phyloP scores from a whole-genome alignment of 2,797 vertebrate genomes.

The Buphagus erythrorhynchus region DNA sequence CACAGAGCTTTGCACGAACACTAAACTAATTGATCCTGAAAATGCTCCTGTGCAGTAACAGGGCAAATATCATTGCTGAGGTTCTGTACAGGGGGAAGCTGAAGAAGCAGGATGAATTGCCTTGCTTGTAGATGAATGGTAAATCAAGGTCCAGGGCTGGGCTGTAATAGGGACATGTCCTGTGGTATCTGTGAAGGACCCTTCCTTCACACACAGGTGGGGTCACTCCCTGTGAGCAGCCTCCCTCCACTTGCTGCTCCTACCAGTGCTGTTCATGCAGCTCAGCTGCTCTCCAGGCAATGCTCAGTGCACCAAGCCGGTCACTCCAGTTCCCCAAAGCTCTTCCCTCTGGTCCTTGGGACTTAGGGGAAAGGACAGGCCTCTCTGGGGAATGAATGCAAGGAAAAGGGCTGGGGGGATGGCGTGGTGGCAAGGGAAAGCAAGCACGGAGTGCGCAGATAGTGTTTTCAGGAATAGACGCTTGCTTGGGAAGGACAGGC shows the following conservation, averaged over 20 bases:
- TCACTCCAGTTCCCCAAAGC: background rate
- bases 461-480: background rate
- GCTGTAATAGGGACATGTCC: background rate
- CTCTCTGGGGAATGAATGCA: background rate
- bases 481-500: background rate
- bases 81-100: background rate
- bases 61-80: background rate
- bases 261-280: background rate
- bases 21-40: constrained; percentile 47
- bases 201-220: fast-evolving
- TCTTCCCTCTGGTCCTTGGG: background rate
- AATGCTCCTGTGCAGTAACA: background rate
- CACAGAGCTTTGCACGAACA: constrained; percentile 2
- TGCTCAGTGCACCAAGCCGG: background rate
- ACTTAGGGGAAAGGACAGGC: background rate
- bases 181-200: background rate
- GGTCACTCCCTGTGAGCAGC: background rate
- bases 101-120: background rate
- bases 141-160: background rate
- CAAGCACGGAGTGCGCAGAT: background rate
- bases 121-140: background rate
- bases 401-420: background rate
- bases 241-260: fast-evolving
- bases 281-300: background rate
- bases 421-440: background rate